Percentiles rank a stretch among this genome's conserved stretches.
Evolutionary conservation across 2,888 invertebrate genomes (phyloP).

Genomic region (Chaetoderma sp.): DNA sequence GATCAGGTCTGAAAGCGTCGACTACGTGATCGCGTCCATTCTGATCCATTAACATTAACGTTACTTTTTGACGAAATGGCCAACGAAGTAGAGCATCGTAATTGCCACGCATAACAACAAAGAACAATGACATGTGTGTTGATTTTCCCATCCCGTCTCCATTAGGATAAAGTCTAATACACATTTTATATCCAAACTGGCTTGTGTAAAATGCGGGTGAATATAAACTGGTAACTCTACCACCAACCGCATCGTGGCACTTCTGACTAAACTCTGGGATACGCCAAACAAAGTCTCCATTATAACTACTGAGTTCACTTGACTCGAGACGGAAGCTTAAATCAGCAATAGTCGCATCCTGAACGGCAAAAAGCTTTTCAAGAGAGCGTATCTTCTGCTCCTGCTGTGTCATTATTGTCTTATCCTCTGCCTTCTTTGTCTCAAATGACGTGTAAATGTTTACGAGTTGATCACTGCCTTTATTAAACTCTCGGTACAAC

Average conservation of each 20-base stretch:
- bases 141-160: slow-evolving; percentile 66
- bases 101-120: slow-evolving; percentile 62
- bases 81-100: slow-evolving; percentile 63
- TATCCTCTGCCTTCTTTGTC: slow-evolving; percentile 18
- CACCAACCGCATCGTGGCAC: slow-evolving; percentile 55
- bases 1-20: slow-evolving; percentile 68
- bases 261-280: slow-evolving; percentile 56
- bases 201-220: slow-evolving; percentile 65
- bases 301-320: slow-evolving; percentile 55
- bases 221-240: slow-evolving; percentile 57
- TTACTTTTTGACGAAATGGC: slow-evolving; percentile 65
- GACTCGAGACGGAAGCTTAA: slow-evolving; percentile 50
- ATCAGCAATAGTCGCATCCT: slow-evolving; percentile 48
- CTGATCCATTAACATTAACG: slow-evolving; percentile 65
- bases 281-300: slow-evolving; percentile 66
- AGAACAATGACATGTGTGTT: slow-evolving; percentile 66
- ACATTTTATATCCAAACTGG: slow-evolving; percentile 63
- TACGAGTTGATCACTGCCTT: no score
- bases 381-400: slow-evolving; percentile 39
- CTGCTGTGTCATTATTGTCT: slow-evolving; percentile 32
- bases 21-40: slow-evolving; percentile 45
- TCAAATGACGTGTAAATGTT: no score
- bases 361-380: slow-evolving; percentile 41
- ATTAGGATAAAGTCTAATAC: slow-evolving; percentile 60
- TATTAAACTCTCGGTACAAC: no score